Evolutionary conservation across 2,888 invertebrate species (phyloP).

Genomic region (Acanthosepion pharaonis): DNA sequence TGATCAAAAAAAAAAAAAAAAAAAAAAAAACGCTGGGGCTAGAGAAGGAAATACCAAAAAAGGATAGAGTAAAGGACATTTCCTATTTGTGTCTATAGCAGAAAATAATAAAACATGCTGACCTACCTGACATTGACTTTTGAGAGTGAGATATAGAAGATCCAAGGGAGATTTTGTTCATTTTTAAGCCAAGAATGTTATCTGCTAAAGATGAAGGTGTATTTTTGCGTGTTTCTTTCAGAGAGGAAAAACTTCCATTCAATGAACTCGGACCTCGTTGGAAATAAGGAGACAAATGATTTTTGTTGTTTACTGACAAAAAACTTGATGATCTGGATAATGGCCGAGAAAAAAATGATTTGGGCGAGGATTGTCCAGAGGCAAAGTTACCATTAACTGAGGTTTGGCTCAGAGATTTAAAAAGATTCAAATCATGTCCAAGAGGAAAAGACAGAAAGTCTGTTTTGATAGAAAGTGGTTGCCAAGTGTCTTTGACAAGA

Average conservation of each 20-base stretch:
- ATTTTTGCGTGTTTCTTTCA: too few relatives aligned
- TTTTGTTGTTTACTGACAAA: background rate
- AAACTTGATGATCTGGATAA: background rate
- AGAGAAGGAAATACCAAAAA: too few relatives aligned
- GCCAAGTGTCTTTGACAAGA: background rate
- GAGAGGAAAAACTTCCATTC: background rate
- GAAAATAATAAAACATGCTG: background rate
- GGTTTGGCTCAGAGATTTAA: background rate
- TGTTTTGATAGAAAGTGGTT: background rate
- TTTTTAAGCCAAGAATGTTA: constrained; percentile 35
- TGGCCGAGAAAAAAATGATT: background rate
- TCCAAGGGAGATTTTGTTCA: constrained; percentile 35
- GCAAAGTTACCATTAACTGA: background rate
- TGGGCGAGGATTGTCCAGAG: background rate
- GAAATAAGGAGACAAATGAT: background rate
- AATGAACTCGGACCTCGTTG: background rate
- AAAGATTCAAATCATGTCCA: background rate
- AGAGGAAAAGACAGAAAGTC: background rate
- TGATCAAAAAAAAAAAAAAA: too few relatives aligned
- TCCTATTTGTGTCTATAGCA: too few relatives aligned
- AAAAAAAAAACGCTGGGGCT: too few relatives aligned
- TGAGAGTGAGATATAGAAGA: background rate
- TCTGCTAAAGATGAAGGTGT: background rate
- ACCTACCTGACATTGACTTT: constrained; percentile 11
- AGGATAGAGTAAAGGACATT: too few relatives aligned